Percentiles rank a stretch among this genome's conserved stretches.
Evolutionary conservation across 2,888 invertebrate species (phyloP).

Genomic region (Napeogenes sylphis): DNA sequence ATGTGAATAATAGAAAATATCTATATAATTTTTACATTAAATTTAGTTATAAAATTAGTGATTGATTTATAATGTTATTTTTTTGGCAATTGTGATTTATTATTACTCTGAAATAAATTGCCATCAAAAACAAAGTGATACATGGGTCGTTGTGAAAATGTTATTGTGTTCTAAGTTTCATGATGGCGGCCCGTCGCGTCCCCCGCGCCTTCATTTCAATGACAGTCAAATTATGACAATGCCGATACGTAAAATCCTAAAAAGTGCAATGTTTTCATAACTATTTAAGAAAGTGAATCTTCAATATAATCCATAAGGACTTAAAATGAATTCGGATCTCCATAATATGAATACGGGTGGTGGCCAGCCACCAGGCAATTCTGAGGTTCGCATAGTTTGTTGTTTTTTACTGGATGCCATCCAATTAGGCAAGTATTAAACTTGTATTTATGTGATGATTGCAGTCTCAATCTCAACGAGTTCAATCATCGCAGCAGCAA

Average conservation of each 20-base stretch:
- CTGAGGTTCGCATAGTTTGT: conserved; percentile 68
- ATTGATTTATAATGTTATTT: background rate
- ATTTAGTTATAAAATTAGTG: conserved; percentile 18
- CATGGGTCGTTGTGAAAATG: conserved; percentile 54
- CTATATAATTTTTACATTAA: conserved; percentile 24
- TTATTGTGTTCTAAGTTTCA: conserved; percentile 76
- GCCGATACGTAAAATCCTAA: conserved; percentile 67
- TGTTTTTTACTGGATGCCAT: conserved; percentile 27
- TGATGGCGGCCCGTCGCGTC: conserved; percentile 83
- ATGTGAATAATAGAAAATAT: conserved; percentile 37
- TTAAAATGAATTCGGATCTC: conserved; percentile 73
- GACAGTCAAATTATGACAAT: conserved; percentile 80
- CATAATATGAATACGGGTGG: conserved; percentile 79
- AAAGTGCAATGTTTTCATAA: conserved; percentile 66
- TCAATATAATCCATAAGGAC: conserved; percentile 43
- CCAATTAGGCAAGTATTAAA: conserved; percentile 18
- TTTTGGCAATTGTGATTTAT: background rate
- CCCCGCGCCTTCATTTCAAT: conserved; percentile 81
- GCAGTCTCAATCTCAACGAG: conserved; percentile 63
- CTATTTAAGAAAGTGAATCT: conserved; percentile 47
- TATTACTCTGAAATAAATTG: conserved; percentile 10
- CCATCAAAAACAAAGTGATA: conserved; percentile 29
- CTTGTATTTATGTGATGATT: conserved; percentile 46
- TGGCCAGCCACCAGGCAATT: conserved; percentile 75
- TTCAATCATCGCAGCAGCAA: conserved; percentile 54